A percentile compares a stretch with the other conserved stretches of the same genome.
These are phyloP conservation scores for Macrophya alboannulata DNA, from an alignment of 2,888 invertebrate genomes.

Conservation along the genomic window DNA sequence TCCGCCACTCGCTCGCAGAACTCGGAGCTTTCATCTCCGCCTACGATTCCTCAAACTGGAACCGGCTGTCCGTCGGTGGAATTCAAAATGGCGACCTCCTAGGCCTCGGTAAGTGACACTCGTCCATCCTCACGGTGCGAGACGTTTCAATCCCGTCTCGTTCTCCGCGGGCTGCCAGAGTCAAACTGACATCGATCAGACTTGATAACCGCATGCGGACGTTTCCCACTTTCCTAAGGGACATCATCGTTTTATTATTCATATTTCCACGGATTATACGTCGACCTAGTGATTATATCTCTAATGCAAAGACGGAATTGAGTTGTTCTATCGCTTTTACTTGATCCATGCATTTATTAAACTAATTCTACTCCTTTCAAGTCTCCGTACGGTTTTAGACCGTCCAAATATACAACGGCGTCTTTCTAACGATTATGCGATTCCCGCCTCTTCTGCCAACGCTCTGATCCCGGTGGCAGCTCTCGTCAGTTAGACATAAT, in stretches of 20 bases:
- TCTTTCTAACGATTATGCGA: conserved; percentile 1
- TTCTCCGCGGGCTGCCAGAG: conserved; percentile 1
- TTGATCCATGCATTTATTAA: conserved; percentile 7
- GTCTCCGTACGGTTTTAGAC: neutral
- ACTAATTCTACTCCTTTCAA: neutral
- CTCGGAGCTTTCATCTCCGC: conserved; percentile 78
- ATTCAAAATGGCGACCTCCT: conserved; percentile 74
- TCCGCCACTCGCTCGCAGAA: conserved; percentile 20
- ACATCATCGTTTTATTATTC: conserved; percentile 25
- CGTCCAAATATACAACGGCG: conserved; percentile 31
- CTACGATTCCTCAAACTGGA: conserved; percentile 78
- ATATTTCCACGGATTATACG: conserved; percentile 13
- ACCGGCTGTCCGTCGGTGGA: conserved; percentile 66
- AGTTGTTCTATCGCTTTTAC: neutral
- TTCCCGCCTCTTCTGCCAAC: neutral
- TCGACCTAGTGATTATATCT: neutral
- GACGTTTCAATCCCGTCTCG: conserved; percentile 76
- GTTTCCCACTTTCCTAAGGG: neutral
- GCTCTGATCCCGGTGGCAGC: neutral
- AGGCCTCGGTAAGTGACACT: conserved; percentile 72
- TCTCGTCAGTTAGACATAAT: conserved; percentile 35
- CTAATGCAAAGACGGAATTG: conserved; percentile 9
- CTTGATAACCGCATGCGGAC: neutral
- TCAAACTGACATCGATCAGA: conserved; percentile 53
- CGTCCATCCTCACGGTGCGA: conserved; percentile 71